phyloP scores from a whole-genome alignment of 1,140 invertebrate genomes.

The Dendrolimus punctatus region DNA sequence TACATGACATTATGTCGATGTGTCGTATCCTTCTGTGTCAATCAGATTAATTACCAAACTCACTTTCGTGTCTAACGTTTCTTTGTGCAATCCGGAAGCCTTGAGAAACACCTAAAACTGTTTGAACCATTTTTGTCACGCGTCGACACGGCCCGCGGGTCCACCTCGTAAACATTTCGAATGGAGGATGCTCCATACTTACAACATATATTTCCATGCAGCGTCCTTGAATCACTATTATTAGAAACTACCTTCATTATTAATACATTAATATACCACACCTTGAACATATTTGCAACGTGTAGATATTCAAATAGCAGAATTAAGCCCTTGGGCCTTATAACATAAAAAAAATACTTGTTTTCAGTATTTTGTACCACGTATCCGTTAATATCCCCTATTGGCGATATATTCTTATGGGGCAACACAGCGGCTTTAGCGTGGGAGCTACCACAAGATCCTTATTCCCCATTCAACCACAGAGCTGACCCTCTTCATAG shows the following conservation, averaged over 20 bases:
- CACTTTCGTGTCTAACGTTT: slow-evolving; percentile 10
- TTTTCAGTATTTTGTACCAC: slow-evolving; percentile 77
- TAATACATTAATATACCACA: no score
- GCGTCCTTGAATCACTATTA: no score
- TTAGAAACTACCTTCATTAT: no score
- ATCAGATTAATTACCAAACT: slow-evolving; percentile 14
- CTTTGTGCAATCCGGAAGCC: slow-evolving; percentile 14
- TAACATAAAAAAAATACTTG: not conserved
- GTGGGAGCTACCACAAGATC: slow-evolving; percentile 80
- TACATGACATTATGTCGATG: no score
- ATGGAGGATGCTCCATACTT: slow-evolving; percentile 14
- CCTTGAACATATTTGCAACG: no score
- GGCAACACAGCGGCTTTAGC: slow-evolving; percentile 82
- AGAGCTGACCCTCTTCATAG: slow-evolving; percentile 63
- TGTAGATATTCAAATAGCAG: no score
- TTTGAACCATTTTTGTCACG: slow-evolving; percentile 15
- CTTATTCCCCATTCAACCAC: slow-evolving; percentile 62
- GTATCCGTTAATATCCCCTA: slow-evolving; percentile 68
- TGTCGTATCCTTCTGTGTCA: slow-evolving; percentile 8
- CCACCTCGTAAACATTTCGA: slow-evolving; percentile 12
- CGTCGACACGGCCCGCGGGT: slow-evolving; percentile 6
- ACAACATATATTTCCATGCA: not conserved
- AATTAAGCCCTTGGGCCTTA: no score
- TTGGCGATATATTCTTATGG: slow-evolving; percentile 76
- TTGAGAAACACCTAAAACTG: slow-evolving; percentile 17